phyloP scores from a whole-genome alignment of 1,140 invertebrate genomes.

The Centruroides vittatus region DNA sequence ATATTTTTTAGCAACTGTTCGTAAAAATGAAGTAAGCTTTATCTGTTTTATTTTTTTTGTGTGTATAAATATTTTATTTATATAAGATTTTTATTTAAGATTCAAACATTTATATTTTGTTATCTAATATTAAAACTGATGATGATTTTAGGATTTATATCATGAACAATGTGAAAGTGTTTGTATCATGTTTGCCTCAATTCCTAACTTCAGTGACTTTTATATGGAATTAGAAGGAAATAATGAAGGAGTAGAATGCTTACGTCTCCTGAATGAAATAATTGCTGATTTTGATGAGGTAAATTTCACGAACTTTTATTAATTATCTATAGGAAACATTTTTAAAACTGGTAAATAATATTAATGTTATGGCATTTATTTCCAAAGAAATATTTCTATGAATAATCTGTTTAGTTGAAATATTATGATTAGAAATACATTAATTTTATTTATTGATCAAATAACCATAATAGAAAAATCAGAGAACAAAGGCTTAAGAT shows the following conservation, averaged over 20 bases:
- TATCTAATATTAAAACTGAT: background rate
- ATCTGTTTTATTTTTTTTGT: background rate
- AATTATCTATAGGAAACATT: background rate
- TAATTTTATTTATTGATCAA: too few species aligned
- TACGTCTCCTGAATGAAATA: conserved; percentile 70
- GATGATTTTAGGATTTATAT: conserved; percentile 61
- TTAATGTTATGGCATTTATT: too few species aligned
- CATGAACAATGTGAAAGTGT: conserved; percentile 89
- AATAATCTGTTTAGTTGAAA: too few species aligned
- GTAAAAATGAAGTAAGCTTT: conserved; percentile 25
- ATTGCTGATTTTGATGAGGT: conserved; percentile 77
- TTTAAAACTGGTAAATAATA: too few species aligned
- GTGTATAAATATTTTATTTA: background rate
- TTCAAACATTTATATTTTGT: background rate
- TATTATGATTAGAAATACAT: too few species aligned
- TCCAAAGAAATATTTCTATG: too few species aligned
- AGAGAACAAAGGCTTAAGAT: too few species aligned
- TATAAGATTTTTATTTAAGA: background rate
- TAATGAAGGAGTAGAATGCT: conserved; percentile 44
- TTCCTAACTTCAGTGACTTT: conserved; percentile 60
- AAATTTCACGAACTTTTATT: conserved; percentile 37
- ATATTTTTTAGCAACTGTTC: conserved; percentile 55
- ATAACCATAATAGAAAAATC: too few species aligned
- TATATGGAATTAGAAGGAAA: conserved; percentile 41
- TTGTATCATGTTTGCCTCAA: conserved; percentile 85